Base-by-base conservation (phyloP, 2,888 invertebrate species). In the Harpalus rufipes region DNA sequence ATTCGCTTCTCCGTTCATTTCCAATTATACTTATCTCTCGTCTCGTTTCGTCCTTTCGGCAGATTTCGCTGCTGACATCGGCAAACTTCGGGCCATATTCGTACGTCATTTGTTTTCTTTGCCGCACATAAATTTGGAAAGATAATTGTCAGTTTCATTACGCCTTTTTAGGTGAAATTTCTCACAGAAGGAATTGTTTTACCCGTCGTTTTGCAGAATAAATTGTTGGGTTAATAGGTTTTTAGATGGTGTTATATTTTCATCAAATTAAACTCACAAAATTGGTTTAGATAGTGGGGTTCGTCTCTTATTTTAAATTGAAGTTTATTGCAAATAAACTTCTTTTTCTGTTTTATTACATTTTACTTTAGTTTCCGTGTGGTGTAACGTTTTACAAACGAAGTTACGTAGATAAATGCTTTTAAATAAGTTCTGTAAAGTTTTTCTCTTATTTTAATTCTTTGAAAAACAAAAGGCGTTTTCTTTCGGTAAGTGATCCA, bases 101-200 rank as follows among this genome's bases (percentile, higher is more conserved):
- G 10, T 25, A 63, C 61, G 61, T 63, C 61, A 63, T 63, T 63
- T 63, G 61, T 63, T 63, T 63, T 21, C 10, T 63, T 63, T 63
- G 61, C 61, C 21, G 61, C 61, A 63, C 61, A 63, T 63, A 63
- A 63, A 63, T 63, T 63, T 63, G 10, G 16, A 18, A 21, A 21
- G 61, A 63, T 63, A 63, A 63, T 63, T 63, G 61, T 63, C 61
- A 63, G 61, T 63, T 63, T 63, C 61, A 63, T 63, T 63, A 63
- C 61, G 61, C 25, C 61, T 63, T 63, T 63, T 63, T 63, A 32
- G 61, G 12, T 63, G 21, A 12, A 63, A 63, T 21, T 21, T n/a
- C 12, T 10, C 18, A 10, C 18, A 8, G 1, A 7, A 16, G 8
- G 16, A 63, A 63, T 21, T 63, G 61, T 63, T 63, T 63, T 21